Percentiles rank a stretch among this genome's conserved stretches.
These are phyloP conservation scores for Sesamia inferens DNA, from an alignment of 2,888 invertebrate genomes.

Conservation along the genomic window DNA sequence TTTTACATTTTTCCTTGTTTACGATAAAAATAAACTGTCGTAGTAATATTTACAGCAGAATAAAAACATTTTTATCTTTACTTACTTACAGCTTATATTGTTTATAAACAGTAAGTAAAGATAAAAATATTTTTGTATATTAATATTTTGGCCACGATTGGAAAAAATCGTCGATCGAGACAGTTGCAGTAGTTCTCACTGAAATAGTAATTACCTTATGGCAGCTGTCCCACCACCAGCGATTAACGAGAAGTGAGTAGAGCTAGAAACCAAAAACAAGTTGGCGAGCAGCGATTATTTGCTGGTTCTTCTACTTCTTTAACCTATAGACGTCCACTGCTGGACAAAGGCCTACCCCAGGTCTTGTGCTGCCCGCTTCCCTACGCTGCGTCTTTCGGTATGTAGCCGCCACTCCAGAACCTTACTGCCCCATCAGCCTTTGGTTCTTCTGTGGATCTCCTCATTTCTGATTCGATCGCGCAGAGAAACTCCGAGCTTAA, in stretches of 20 bases:
- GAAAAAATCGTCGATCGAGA: conserved; percentile 2
- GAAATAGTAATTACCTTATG: conserved; percentile 14
- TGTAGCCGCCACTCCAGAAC: too few species aligned
- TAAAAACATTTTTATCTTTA: conserved; percentile 37
- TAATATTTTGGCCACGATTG: conserved; percentile 18
- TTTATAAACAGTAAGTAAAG: conserved; percentile 18
- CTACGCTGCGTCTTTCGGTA: too few species aligned
- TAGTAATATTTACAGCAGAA: conserved; percentile 33
- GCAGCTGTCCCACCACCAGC: neutral
- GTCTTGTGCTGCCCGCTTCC: too few species aligned
- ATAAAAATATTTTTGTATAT: neutral
- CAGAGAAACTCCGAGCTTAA: too few species aligned
- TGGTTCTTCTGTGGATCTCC: too few species aligned
- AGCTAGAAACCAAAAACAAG: neutral
- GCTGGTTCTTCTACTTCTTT: too few species aligned
- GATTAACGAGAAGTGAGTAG: neutral
- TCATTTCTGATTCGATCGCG: too few species aligned
- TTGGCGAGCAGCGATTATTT: neutral
- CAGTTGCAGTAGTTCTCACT: conserved; percentile 35
- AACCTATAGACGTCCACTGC: too few species aligned
- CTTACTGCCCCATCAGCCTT: too few species aligned
- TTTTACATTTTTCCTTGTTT: conserved; percentile 27
- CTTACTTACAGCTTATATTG: neutral
- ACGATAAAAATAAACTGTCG: conserved; percentile 27
- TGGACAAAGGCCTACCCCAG: too few species aligned